Conservation (phyloP, 2,888 invertebrate genomes). For the Nemotelus pantherinus region DNA sequence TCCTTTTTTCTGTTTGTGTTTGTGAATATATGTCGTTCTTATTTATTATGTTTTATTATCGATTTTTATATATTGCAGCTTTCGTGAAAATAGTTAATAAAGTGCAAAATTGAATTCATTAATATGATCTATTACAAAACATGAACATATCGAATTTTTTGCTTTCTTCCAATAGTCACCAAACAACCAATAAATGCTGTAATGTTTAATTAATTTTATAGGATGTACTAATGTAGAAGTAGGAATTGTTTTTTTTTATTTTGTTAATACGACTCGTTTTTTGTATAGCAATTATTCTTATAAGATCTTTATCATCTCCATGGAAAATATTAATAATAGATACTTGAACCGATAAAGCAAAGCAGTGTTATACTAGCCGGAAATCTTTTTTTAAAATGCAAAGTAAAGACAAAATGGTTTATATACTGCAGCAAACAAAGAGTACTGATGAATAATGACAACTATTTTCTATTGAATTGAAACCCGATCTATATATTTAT, state of each 20-base stretch:
- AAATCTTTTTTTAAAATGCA: too few species aligned
- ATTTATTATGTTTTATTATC: neutral
- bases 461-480: constrained; percentile 43
- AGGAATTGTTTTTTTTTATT: neutral
- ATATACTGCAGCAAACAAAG: neutral
- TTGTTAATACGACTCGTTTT: too few species aligned
- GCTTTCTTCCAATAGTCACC: constrained; percentile 34
- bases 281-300: too few species aligned
- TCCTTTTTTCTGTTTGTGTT: neutral
- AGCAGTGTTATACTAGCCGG: too few species aligned
- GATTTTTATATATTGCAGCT: too few species aligned
- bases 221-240: neutral
- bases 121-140: neutral
- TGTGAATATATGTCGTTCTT: neutral
- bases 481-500: constrained; percentile 35
- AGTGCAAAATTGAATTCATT: too few species aligned
- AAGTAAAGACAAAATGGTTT: too few species aligned
- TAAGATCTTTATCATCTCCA: too few species aligned
- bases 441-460: constrained; percentile 34
- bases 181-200: neutral
- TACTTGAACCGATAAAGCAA: too few species aligned
- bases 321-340: too few species aligned
- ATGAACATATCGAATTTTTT: constrained; percentile 36
- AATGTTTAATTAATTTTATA: neutral
- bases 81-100: too few species aligned